A percentile compares a stretch with the other conserved stretches of the same genome.
Evolutionary conservation across 2,797 vertebrate species (phyloP).

Genomic region (Sorex maritimensis): DNA sequence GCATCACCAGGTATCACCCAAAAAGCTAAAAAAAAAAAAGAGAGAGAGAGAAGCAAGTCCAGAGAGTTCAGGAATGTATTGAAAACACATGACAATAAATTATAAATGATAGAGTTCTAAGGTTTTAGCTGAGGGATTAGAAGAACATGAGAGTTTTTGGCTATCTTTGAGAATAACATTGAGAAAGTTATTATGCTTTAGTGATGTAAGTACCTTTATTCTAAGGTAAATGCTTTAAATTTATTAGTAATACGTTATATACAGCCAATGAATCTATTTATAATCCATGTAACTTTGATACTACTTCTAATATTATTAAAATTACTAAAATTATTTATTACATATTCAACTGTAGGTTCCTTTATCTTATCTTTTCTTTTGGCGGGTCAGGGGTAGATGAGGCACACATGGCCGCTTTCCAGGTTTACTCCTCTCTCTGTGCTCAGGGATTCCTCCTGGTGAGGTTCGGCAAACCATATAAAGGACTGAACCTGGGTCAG

Average conservation of each 20-base stretch:
- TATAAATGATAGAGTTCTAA: background rate
- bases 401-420: too few relatives aligned
- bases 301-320: slow-evolving; percentile 47
- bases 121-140: background rate
- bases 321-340: slow-evolving; percentile 41
- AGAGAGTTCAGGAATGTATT: background rate
- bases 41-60: too few relatives aligned
- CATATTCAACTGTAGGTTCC: background rate
- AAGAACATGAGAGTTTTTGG: background rate
- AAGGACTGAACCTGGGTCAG: too few relatives aligned
- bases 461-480: too few relatives aligned
- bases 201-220: background rate
- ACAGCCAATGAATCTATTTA: background rate
- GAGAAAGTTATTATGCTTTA: background rate
- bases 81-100: background rate
- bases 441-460: too few relatives aligned
- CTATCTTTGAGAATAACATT: slow-evolving; percentile 6
- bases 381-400: too few relatives aligned
- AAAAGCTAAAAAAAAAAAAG: too few relatives aligned
- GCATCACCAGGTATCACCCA: too few relatives aligned
- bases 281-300: background rate
- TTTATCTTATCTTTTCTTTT: too few relatives aligned
- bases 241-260: background rate
- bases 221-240: background rate
- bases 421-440: too few relatives aligned